Conservation (phyloP, 2,797 vertebrate species). For the Hapalemur alaotrensis region DNA sequence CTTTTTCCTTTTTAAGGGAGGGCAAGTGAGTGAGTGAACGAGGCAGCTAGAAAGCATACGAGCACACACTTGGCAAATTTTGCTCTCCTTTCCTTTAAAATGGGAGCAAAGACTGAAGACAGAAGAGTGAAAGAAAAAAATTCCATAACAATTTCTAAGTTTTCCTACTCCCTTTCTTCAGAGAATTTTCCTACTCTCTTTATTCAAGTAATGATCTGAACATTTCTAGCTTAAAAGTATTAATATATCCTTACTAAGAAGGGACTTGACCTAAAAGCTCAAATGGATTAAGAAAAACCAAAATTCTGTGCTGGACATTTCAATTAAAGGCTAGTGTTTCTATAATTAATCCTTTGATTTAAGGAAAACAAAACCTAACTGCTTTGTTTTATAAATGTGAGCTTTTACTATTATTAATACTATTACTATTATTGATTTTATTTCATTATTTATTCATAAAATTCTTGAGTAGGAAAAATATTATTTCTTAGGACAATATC, state of each 20-base stretch:
- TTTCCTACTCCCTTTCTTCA: not conserved
- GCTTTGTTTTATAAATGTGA: not conserved
- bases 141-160: not conserved
- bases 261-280: not conserved
- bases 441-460: not conserved
- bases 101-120: not conserved
- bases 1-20: not conserved
- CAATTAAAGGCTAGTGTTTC: not conserved
- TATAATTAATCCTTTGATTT: not conserved
- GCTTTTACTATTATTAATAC: not conserved
- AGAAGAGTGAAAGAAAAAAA: not conserved
- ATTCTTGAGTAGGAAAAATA: not conserved
- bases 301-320: not conserved
- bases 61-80: not conserved
- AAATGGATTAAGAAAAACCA: not conserved
- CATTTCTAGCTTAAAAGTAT: not conserved
- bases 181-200: not conserved
- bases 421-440: slow-evolving; percentile 6
- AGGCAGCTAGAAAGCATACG: not conserved
- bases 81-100: not conserved
- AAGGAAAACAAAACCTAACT: not conserved
- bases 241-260: not conserved
- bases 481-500: not conserved
- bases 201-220: not conserved
- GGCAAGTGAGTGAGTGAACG: not conserved